A percentile compares a stretch with the other conserved stretches of the same genome.
phyloP scores from a whole-genome alignment of 2,888 invertebrate species.

The Hemaris fuciformis region DNA sequence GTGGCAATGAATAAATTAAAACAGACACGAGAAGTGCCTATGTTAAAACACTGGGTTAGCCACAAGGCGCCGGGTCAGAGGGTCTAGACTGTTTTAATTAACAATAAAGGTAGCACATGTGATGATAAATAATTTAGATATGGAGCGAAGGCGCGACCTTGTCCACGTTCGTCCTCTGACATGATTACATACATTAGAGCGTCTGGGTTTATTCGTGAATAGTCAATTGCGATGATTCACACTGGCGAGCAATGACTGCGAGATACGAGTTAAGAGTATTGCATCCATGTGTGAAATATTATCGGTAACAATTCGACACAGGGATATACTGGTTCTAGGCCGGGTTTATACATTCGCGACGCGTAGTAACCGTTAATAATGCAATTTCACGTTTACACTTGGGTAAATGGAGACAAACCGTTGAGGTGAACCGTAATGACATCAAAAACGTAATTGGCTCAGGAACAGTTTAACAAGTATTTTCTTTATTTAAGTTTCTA shows the following conservation, averaged over 20 bases:
- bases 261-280: not conserved
- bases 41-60: not conserved
- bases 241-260: conserved; percentile 2
- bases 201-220: conserved; percentile 1
- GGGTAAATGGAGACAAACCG: not conserved
- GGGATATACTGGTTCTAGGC: not conserved
- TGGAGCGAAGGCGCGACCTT: not conserved
- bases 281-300: not conserved
- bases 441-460: not conserved
- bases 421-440: not conserved
- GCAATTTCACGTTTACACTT: not conserved
- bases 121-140: not conserved
- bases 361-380: not conserved
- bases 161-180: not conserved
- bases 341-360: not conserved
- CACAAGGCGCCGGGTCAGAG: not conserved
- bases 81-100: not conserved
- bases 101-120: not conserved
- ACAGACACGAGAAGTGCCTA: not conserved
- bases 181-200: conserved; percentile 4
- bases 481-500: too few relatives aligned
- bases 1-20: not conserved
- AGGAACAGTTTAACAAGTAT: not conserved
- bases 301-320: not conserved
- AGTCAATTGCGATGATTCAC: conserved; percentile 4